Evolutionary conservation across 2,888 invertebrate species (phyloP), one percentile per base, ranked within the genome.

Genomic region (Stegophylla sp.): DNA sequence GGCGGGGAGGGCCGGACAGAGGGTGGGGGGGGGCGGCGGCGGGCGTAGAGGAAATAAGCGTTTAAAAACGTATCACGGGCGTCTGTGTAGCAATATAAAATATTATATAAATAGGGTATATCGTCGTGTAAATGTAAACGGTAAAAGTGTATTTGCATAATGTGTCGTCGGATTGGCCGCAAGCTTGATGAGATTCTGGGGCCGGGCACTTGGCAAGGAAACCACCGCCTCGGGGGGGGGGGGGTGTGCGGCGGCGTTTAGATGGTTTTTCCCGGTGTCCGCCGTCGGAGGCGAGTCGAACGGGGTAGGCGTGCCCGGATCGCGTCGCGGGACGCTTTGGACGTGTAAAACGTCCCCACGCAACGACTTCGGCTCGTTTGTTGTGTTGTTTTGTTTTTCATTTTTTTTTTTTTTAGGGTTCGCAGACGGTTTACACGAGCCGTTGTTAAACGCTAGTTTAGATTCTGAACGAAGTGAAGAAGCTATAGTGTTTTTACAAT

Each of bases 1-100:
- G 41, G 4, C 15, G 34, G 45, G 23, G n/a, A 9, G n/a, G 34
- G 20, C 23, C 13, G 4, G 43, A 10, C 28, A 28, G 15, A 5
- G 9, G 15, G 12, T 9, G 56, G 15, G 20, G 34, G 13, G 34
- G 34, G 48, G 48, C 4, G 63, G 17, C 34, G 43, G 17, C 4
- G 28, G 34, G n/a, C n/a, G n/a, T n/a, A n/a, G n/a, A n/a, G n/a
- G 17, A 1, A 34, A 61, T n/a, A 53, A 59, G 26, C 79, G 79
- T 79, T 79, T 79, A 79, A 79, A 79, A 79, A 71, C 79, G 79
- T 69, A 79, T 79, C 79, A 61, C 72, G 20, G 7, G 41, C 3
- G 3, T 34, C 34, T 34, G 34, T 34, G 34, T 5, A 23, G 20
- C 7, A 7, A 72, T 45, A 45, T 23, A 7, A 43, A 28, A 28